Base-by-base conservation (phyloP, 2,113 vertebrate genomes). In the Sebastes schlegelii region DNA sequence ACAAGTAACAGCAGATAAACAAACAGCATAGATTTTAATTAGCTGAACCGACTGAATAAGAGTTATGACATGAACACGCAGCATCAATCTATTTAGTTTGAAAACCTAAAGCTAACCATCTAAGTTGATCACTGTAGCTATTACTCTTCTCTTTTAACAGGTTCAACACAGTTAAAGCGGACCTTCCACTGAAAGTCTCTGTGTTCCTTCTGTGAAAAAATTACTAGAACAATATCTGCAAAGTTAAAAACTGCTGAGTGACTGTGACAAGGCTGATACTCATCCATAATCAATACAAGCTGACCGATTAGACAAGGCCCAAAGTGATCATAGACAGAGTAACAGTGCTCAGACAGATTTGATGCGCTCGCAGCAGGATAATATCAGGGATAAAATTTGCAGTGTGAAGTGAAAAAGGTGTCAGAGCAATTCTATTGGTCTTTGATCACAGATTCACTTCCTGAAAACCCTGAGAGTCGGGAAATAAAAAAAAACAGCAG, bases 391-490 rank as follows among this genome's bases (percentile, higher is more conserved):
- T 34, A 7, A 82, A 74, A 90, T 86, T 71, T 63, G 75, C 80
- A 72, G 79, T 8, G 68, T 58, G 26, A 67, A 60, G 23, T 46
- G 2, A 77, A 80, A 82, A 84, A 0, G 14, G 48, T 79, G 86
- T 83, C 82, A 16, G 46, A 86, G 68, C 45, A 52, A 51, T 82
- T 83, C 71, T 75, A 46, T 60, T 64, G 62, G 51, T 82, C 86
- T 89, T 87, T 90, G 85, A 89, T 92, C 90, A 90, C 17, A 72
- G 60, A 74, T 74, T 77, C 55, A 75, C 77, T 88, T 88, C 64
- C 64, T 83, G 72, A 64, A 83, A 81, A 86, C 10, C 54, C 23
- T 9, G 52, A 66, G 77, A 83, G 14, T 51, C 0, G 2, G 74
- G 76, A 72, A 86, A 85, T 78, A 70, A 85, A 88, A 80, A 80